Percentiles rank a stretch among this genome's conserved stretches.
These are phyloP conservation scores for Pholis gunnellus DNA, from an alignment of 2,113 vertebrate species.

Conservation along the genomic window DNA sequence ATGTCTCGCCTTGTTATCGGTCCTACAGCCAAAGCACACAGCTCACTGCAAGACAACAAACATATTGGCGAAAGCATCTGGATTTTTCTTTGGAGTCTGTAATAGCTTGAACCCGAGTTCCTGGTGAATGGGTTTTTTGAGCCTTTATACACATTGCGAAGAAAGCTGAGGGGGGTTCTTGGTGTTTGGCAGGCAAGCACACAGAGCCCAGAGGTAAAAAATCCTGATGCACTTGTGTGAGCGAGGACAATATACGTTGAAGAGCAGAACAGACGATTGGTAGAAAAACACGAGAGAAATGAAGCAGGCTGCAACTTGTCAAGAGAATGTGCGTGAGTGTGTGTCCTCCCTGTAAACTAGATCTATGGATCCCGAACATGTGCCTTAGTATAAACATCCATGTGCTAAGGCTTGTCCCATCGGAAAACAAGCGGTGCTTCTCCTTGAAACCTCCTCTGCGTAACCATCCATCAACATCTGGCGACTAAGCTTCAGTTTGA, in stretches of 20 bases:
- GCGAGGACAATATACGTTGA: conserved; percentile 25
- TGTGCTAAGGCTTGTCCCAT: conserved; percentile 61
- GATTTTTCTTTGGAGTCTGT: conserved; percentile 26
- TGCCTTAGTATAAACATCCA: conserved; percentile 60
- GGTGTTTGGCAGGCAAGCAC: conserved; percentile 36
- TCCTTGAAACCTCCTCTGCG: conserved; percentile 35
- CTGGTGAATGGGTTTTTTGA: conserved; percentile 23
- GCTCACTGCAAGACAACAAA: conserved; percentile 36
- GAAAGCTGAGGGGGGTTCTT: conserved; percentile 21
- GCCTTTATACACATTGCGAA: conserved; percentile 16
- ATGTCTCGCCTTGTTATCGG: conserved; percentile 25
- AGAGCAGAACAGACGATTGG: conserved; percentile 38
- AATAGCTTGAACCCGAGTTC: conserved; percentile 40
- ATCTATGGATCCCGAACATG: conserved; percentile 57
- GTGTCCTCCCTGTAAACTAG: conserved; percentile 20
- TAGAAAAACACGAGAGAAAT: conserved; percentile 38
- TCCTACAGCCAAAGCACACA: conserved; percentile 45
- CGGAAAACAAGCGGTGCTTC: conserved; percentile 13
- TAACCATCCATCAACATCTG: conserved; percentile 54
- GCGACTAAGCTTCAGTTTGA: conserved; percentile 29
- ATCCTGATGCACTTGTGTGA: conserved; percentile 29
- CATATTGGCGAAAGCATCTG: conserved; percentile 27
- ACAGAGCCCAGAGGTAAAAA: conserved; percentile 45
- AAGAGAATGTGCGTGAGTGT: conserved; percentile 50
- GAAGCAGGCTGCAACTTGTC: conserved; percentile 75